Evolutionary conservation across 1,140 invertebrate species (phyloP), one percentile per base, ranked within the genome.

Genomic region (Zaprionus taronus): DNA sequence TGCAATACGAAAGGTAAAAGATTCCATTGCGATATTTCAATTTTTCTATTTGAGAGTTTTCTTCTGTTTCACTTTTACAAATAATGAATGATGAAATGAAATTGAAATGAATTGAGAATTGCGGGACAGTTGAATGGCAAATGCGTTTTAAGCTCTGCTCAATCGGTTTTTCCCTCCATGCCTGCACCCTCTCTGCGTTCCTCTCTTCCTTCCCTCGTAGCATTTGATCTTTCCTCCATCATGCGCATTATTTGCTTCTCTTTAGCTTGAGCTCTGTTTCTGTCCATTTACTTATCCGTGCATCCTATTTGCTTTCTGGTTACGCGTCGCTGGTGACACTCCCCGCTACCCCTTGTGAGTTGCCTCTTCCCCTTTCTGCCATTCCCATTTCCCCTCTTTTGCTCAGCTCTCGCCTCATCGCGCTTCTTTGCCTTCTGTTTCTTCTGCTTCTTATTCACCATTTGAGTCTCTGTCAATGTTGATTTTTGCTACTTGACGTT

Each of bases 401-500:
- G 12, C 26, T n/a, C 17, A 11, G 12, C 12, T 51, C 47, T 17
- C 14, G 31, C 49, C 28, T 20, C 17, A 17, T 14, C 34, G 17
- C 44, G 17, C 47, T 17, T 9, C 22, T 4, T 36, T 34, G 4
- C 15, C 57, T 58, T 58, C 4, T 22, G 31, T 34, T 34, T 34
- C 31, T 34, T 20, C 26, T 28, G 26, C 22, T 61, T 61, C 72
- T 76, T 79, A 38, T 77, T 77, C 66, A 75, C 61, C 72, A 77
- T 70, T 74, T 58, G 66, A 68, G 38, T 68, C 72, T 72, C 76
- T 86, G 83, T 86, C 83, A 86, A 86, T 86, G 80, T 86, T 86
- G 80, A 77, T 86, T 72, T 80, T 85, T 79, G 81, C 78, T 73
- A 77, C 72, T 79, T 79, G 64, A 47, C 65, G 44, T 56, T 53